Evolutionary conservation across 1,140 invertebrate species (phyloP), one percentile per base, ranked within the genome.

Genomic region (Pseudomyrmex dendroicus): DNA sequence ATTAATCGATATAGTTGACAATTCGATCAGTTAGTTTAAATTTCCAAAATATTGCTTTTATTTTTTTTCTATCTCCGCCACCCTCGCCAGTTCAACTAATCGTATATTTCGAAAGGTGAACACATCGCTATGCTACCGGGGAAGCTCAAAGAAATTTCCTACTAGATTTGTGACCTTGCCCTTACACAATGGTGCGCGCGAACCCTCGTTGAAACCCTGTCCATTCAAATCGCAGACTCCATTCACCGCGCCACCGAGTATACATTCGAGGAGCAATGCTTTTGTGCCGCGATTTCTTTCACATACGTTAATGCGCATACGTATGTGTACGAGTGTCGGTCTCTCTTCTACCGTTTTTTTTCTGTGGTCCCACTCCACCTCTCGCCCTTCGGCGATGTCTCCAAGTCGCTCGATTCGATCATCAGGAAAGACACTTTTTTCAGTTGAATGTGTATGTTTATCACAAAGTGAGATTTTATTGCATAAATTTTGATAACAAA

Each of bases 111-210:
- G 67, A 62, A 83, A 62, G 77, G 67, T 68, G 59, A 86, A 87
- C 83, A 87, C 35, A 35, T 80, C 73, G 86, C 85, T 72, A 72
- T 13, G 73, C 84, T 89, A 85, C 77, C 64, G 57, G 67, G 86
- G 73, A 88, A 88, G 83, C 70, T 88, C 86, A 89, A 90, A 91
- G 89, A 90, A 92, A 90, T 91, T 85, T 90, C 86, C 89, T 89
- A 91, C 89, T 89, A 92, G 90, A 93, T 93, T 93, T 93, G 92
- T 94, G 93, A 93, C 93, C 93, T 94, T 94, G 93, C 86, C 90
- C 90, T 66, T 77, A 89, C 46, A 93, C 92, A 94, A 94, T 93
- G 89, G 86, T 84, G 80, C 80, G 68, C 90, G 88, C 89, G 89
- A 92, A 89, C 92, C 92, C 90, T 93, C 90, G 88, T 84, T 85